Evolutionary conservation across 2,113 vertebrate genomes (phyloP).

Genomic region (Oreochromis spilurus): DNA sequence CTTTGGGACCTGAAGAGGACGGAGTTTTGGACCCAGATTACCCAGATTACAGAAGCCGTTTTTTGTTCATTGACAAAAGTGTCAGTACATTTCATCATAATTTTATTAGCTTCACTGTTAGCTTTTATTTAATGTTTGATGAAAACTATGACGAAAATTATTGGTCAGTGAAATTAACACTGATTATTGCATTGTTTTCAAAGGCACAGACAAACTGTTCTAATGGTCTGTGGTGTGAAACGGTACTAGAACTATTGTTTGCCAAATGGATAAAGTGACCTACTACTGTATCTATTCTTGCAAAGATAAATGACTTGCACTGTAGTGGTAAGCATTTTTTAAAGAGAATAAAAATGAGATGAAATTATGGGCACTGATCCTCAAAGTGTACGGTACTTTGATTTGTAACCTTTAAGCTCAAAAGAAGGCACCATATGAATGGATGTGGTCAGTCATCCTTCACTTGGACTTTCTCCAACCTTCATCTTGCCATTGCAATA

Average conservation of each 20-base stretch:
- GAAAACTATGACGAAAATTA: neutral
- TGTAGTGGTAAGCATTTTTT: neutral
- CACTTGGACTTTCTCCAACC: neutral
- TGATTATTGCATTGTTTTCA: neutral
- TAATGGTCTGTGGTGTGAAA: neutral
- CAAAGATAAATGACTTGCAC: neutral
- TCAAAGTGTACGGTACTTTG: neutral
- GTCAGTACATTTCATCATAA: neutral
- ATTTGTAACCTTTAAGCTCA: conserved; percentile 1
- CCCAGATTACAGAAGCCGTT: neutral
- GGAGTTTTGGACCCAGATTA: neutral
- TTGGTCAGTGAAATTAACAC: neutral
- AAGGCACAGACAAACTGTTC: neutral
- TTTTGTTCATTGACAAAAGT: neutral
- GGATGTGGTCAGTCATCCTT: conserved; percentile 5
- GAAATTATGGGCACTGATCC: neutral
- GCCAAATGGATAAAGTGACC: neutral
- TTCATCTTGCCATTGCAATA: neutral
- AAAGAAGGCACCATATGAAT: neutral
- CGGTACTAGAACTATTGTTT: neutral
- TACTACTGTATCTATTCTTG: neutral
- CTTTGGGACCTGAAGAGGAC: neutral
- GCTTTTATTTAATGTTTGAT: neutral
- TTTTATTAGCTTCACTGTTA: neutral
- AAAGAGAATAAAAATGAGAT: neutral